Conservation (phyloP, 1,140 invertebrate species). For the Globodera rostochiensis region DNA sequence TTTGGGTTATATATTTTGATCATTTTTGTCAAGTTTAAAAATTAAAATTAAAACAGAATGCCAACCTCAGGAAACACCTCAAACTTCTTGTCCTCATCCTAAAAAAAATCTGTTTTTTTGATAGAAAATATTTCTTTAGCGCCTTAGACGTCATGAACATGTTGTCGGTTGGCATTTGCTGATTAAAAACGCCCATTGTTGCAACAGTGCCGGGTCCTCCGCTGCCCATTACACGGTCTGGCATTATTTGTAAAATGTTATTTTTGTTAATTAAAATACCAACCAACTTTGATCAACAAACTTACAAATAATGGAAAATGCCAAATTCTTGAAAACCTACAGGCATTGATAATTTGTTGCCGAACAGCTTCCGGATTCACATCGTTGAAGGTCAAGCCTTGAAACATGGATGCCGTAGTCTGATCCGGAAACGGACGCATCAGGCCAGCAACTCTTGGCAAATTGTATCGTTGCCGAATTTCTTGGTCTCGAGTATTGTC, state of each 20-base stretch:
- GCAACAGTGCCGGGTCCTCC: slow-evolving; percentile 52
- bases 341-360: slow-evolving; percentile 61
- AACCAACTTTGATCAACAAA: too few relatives aligned
- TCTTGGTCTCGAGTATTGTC: slow-evolving; percentile 64
- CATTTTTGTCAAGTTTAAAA: too few relatives aligned
- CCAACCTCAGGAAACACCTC: slow-evolving; percentile 58
- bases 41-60: not conserved
- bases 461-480: slow-evolving; percentile 51
- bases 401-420: slow-evolving; percentile 46
- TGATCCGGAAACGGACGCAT: slow-evolving; percentile 64
- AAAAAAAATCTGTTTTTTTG: not conserved
- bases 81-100: slow-evolving; percentile 58
- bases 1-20: too few relatives aligned
- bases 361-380: slow-evolving; percentile 61
- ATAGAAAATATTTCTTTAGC: not conserved
- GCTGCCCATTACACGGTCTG: slow-evolving; percentile 56
- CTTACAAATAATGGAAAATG: not conserved
- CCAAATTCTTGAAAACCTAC: slow-evolving; percentile 34
- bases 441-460: slow-evolving; percentile 59
- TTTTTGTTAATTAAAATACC: too few relatives aligned
- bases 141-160: slow-evolving; percentile 53
- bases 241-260: slow-evolving; percentile 1
- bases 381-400: slow-evolving; percentile 58
- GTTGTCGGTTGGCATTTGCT: slow-evolving; percentile 62
- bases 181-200: slow-evolving; percentile 46